These are phyloP conservation scores for Euspilapteryx auroguttella DNA, from an alignment of 2,888 invertebrate genomes.

Conservation along the genomic window DNA sequence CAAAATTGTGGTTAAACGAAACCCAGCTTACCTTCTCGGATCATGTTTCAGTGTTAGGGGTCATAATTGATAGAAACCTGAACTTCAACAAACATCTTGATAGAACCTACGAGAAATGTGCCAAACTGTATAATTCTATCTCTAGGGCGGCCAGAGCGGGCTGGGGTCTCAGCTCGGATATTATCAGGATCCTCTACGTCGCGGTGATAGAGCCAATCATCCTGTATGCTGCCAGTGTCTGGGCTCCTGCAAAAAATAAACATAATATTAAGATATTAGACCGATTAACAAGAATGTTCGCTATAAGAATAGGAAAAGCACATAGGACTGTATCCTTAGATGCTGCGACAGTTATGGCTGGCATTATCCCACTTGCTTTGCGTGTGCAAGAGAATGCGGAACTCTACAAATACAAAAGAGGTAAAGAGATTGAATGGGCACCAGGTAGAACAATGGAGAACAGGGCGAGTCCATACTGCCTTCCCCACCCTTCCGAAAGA, in stretches of 20 bases:
- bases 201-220: slow-evolving; percentile 2
- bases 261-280: too few relatives aligned
- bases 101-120: not conserved
- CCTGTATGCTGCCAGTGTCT: slow-evolving; percentile 3
- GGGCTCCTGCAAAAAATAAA: slow-evolving; percentile 4
- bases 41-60: not conserved
- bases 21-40: not conserved
- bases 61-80: slow-evolving; percentile 2
- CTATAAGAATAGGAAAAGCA: too few relatives aligned
- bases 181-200: not conserved
- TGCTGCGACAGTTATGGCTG: not conserved
- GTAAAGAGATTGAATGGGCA: not conserved
- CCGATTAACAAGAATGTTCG: too few relatives aligned
- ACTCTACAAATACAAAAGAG: not conserved
- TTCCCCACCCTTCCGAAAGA: not conserved
- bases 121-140: not conserved
- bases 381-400: not conserved
- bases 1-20: not conserved
- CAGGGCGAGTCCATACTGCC: not conserved
- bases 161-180: slow-evolving; percentile 1
- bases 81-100: slow-evolving; percentile 1
- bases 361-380: not conserved
- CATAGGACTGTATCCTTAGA: too few relatives aligned
- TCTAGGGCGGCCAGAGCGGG: not conserved
- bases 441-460: not conserved